phyloP scores from a whole-genome alignment of 2,797 vertebrate species.

The Hybognathus amarus region DNA sequence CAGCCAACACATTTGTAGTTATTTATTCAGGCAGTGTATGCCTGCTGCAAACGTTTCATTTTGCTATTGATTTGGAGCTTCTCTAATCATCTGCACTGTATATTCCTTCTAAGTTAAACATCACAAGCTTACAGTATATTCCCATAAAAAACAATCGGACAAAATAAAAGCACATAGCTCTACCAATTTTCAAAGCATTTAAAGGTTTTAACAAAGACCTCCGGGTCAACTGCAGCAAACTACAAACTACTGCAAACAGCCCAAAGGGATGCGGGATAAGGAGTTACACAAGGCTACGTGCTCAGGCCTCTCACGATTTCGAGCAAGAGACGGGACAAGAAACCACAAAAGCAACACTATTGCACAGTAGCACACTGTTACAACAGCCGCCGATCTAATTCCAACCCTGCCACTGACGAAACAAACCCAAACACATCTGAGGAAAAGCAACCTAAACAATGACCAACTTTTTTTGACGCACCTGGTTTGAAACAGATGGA shows the following conservation, averaged over 20 bases:
- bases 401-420: conserved; percentile 49
- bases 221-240: conserved; percentile 28
- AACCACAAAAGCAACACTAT: conserved; percentile 53
- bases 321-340: conserved; percentile 46
- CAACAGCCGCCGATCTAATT: conserved; percentile 47
- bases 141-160: conserved; percentile 1
- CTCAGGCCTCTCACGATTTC: conserved; percentile 44
- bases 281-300: conserved; percentile 46
- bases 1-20: background rate
- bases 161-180: conserved; percentile 31
- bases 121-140: background rate
- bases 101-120: conserved; percentile 5
- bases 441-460: conserved; percentile 59
- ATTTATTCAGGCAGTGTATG: background rate
- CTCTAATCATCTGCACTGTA: conserved; percentile 12
- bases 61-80: conserved; percentile 1
- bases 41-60: background rate
- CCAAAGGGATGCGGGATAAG: conserved; percentile 23
- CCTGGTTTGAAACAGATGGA: conserved; percentile 68
- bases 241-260: conserved; percentile 48
- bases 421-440: conserved; percentile 52
- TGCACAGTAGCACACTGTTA: conserved; percentile 59
- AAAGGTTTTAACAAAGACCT: conserved; percentile 40
- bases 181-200: conserved; percentile 25
- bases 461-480: conserved; percentile 61